Evolutionary conservation across 2,888 invertebrate genomes (phyloP), one percentile per base, ranked within the genome.

Genomic region (Diarsia rubi): DNA sequence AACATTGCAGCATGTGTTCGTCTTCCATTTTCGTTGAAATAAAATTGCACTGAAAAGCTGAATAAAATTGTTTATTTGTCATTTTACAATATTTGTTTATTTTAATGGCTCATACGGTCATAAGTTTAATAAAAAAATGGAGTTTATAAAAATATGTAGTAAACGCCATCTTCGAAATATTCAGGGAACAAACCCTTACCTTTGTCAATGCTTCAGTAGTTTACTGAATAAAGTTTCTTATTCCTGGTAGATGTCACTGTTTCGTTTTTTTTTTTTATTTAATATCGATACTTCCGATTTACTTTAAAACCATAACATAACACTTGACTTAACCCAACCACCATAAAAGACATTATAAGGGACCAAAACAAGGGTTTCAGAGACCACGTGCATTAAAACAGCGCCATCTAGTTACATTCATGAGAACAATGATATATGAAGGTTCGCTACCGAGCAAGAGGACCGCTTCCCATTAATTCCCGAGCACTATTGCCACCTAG

Each of bases 81-180:
- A 14, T 14, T 54, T 12, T 14, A 1, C 5, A 24, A 54, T 14
- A 24, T 54, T 24, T 54, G 16, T 16, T 24, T 54, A 24, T 16
- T n/a, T 52, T 5, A 54, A 14, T 54, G 24, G 14, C 24, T 14
- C 12, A 54, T 6, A 6, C 3, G 24, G 24, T 24, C 6, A 2
- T 54, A 24, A 54, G 16, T 27, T 57, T 16, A 6, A 24, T 14
- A 54, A 57, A 27, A 57, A 27, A 16, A 27, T 27, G 4, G 2
- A 4, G 19, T 31, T 9, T 27, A 9, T 9, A 9, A 9, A 21
- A 60, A n/a, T 5, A 3, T 60, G n/a, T 6, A 3, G 21, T 42
- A 12, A 70, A 19, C 60, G 71, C 64, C 71, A 82, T 78, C 80
- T 78, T 0, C 0, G 9, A 1, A 5, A 27, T 14, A 0, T 52